Conservation (phyloP, 2,797 vertebrate genomes). For the Sebastes umbrosus region DNA sequence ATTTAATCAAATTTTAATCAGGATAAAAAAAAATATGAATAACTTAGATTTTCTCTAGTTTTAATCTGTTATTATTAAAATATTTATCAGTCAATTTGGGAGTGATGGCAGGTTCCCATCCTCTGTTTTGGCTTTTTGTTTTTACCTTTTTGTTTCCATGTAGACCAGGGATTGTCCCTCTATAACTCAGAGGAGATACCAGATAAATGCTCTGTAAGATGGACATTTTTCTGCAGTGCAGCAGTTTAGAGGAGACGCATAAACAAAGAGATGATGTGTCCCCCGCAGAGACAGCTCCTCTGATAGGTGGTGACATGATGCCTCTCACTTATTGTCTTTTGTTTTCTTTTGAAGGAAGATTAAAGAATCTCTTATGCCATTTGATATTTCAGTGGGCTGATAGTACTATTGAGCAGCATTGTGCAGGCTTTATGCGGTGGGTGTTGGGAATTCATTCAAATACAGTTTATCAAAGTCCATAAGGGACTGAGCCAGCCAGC, state of each 20-base stretch:
- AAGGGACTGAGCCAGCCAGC: conserved; percentile 41
- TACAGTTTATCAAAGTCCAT: conserved; percentile 53
- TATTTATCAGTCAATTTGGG: not conserved
- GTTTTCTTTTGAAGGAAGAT: conserved; percentile 65
- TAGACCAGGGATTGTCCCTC: conserved; percentile 5
- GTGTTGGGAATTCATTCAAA: conserved; percentile 62
- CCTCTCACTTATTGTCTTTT: conserved; percentile 57
- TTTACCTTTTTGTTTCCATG: conserved; percentile 9
- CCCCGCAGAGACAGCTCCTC: conserved; percentile 53
- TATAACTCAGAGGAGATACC: conserved; percentile 38
- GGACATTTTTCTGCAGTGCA: conserved; percentile 49
- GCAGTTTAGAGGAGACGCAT: conserved; percentile 52
- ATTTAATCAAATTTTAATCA: not conserved
- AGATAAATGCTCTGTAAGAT: conserved; percentile 32
- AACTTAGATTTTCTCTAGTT: not conserved
- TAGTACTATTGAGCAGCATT: conserved; percentile 24
- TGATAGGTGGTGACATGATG: conserved; percentile 56
- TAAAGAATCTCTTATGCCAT: conserved; percentile 54
- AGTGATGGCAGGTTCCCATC: not conserved
- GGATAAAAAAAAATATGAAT: not conserved
- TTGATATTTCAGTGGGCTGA: conserved; percentile 50
- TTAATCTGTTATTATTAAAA: not conserved
- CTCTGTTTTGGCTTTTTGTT: not conserved
- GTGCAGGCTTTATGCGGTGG: conserved; percentile 26
- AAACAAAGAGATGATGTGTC: conserved; percentile 61